phyloP scores from a whole-genome alignment of 2,113 vertebrate genomes.

The Rhizomys pruinosus region DNA sequence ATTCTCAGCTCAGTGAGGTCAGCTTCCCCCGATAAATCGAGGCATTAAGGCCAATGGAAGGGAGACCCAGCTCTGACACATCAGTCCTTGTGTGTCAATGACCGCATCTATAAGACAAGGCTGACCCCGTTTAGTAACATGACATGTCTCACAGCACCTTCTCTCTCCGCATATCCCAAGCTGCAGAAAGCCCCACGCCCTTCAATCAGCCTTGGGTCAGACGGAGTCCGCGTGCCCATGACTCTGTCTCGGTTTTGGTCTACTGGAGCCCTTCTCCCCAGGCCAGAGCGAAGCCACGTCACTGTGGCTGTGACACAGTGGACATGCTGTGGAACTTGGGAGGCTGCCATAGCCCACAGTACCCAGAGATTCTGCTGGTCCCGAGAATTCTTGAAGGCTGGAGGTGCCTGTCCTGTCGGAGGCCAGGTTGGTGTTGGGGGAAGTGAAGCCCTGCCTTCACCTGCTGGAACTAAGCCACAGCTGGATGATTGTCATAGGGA shows the following conservation, averaged over 20 bases:
- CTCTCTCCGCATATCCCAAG: background rate
- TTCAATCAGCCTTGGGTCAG: background rate
- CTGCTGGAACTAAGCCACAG: background rate
- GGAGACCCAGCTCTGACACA: background rate
- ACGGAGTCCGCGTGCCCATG: background rate
- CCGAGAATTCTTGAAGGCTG: background rate
- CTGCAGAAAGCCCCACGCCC: background rate
- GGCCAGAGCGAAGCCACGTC: background rate
- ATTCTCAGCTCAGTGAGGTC: background rate
- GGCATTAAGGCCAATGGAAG: background rate
- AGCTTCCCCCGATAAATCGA: background rate
- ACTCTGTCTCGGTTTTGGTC: background rate
- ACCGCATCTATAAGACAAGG: background rate
- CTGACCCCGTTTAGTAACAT: too few species aligned
- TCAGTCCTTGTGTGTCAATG: too few species aligned
- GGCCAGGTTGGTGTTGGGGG: too few species aligned
- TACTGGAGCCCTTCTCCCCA: background rate
- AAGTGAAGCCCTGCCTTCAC: background rate
- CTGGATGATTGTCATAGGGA: fast-evolving
- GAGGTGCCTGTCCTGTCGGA: fast-evolving
- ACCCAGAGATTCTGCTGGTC: too few species aligned
- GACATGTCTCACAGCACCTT: fast-evolving
- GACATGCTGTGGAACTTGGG: background rate
- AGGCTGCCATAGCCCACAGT: background rate
- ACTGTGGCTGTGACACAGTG: background rate